These are phyloP conservation scores for Arothron firmamentum DNA, from an alignment of 2,113 vertebrate species.

Conservation along the genomic window DNA sequence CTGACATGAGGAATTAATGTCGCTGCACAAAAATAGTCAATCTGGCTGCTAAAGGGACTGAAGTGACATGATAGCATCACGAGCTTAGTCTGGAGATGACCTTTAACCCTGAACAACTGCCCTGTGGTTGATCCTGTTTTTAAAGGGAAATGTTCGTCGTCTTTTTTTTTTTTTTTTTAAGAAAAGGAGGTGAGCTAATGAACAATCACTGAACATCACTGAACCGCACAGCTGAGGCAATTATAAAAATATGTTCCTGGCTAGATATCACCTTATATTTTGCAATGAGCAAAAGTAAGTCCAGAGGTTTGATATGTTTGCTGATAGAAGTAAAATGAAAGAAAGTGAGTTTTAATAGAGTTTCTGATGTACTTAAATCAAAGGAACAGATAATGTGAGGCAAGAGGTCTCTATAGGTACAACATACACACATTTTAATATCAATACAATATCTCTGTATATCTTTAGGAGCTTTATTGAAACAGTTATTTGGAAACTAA, in stretches of 20 bases:
- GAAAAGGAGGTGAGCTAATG: background rate
- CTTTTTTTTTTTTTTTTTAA: background rate
- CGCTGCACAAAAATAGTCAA: too few species aligned
- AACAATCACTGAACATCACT: background rate
- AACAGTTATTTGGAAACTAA: background rate
- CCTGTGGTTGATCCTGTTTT: slow-evolving; percentile 17
- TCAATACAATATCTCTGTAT: background rate
- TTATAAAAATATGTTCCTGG: too few species aligned
- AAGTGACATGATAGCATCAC: slow-evolving; percentile 8
- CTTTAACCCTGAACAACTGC: slow-evolving; percentile 22
- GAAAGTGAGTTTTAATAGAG: too few species aligned
- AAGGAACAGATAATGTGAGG: too few species aligned
- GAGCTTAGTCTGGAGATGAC: slow-evolving; percentile 25
- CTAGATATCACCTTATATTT: background rate
- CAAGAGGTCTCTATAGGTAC: too few species aligned
- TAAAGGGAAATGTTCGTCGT: slow-evolving; percentile 27
- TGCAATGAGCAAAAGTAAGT: background rate
- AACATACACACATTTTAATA: too few species aligned
- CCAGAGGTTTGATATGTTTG: too few species aligned
- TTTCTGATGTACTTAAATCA: too few species aligned
- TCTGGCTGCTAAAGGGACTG: too few species aligned
- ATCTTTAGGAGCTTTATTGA: background rate
- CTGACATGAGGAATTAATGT: too few species aligned
- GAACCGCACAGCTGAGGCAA: too few species aligned
- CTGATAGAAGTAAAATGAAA: too few species aligned